phyloP scores from a whole-genome alignment of 1,140 invertebrate species.

The Leptinotarsa lineolata region DNA sequence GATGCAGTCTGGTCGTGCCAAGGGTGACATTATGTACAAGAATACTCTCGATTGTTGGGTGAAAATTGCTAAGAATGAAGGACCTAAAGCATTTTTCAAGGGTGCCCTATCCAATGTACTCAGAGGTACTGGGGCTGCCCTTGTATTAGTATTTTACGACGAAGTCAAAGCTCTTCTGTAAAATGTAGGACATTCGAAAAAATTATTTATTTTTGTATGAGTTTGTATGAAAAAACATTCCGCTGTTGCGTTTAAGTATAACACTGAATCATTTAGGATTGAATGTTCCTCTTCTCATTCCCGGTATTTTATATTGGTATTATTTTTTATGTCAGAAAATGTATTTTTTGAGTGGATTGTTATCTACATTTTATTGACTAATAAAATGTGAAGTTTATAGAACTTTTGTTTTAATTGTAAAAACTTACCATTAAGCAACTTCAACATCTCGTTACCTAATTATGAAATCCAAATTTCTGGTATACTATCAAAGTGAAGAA shows the following conservation, averaged over 20 bases:
- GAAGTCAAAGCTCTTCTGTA: conserved; percentile 68
- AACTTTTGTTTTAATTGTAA: no score
- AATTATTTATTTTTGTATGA: conserved; percentile 15
- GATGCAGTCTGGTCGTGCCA: conserved; percentile 67
- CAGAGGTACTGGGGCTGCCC: conserved; percentile 76
- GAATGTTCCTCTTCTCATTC: no score
- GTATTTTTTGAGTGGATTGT: no score
- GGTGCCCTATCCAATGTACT: conserved; percentile 80
- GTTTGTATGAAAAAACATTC: not conserved
- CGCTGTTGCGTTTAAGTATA: not conserved
- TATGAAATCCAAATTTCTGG: no score
- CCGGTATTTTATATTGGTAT: no score
- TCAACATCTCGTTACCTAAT: no score
- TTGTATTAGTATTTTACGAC: conserved; percentile 79
- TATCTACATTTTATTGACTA: no score
- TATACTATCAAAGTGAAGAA: no score
- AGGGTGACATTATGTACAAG: conserved; percentile 72
- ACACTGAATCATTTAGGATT: no score
- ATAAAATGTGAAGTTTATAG: no score
- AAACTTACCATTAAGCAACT: no score
- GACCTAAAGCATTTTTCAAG: conserved; percentile 73
- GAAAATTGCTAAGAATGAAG: conserved; percentile 71
- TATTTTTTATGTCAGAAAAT: no score
- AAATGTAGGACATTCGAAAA: not conserved
- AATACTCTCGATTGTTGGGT: conserved; percentile 74